Conservation (phyloP, 2,797 vertebrate species). For the Tapirus indicus region DNA sequence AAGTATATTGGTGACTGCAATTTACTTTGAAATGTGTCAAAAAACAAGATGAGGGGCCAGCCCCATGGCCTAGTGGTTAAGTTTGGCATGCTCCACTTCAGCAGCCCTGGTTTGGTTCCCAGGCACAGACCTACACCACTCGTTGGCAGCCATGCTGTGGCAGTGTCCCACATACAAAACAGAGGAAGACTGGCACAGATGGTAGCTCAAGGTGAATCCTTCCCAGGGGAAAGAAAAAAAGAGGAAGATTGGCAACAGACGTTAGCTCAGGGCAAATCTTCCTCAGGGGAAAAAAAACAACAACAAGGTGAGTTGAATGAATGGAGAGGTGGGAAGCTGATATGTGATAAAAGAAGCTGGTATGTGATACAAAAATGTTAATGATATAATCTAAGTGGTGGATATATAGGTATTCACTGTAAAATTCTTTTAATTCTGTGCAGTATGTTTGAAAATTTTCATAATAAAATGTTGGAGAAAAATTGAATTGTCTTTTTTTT, state of each 20-base stretch:
- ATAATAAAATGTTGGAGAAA: neutral
- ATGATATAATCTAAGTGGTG: neutral
- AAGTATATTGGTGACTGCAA: neutral
- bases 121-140: too few species aligned
- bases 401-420: neutral
- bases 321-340: neutral
- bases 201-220: too few species aligned
- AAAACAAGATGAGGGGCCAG: neutral
- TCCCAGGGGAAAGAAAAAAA: neutral
- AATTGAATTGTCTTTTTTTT: neutral
- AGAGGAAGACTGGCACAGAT: too few species aligned
- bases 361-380: neutral
- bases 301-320: neutral
- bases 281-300: neutral
- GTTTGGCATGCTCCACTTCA: too few species aligned
- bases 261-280: too few species aligned
- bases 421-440: constrained; percentile 44
- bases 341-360: neutral
- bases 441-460: constrained; percentile 32
- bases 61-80: too few species aligned
- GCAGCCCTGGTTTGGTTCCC: too few species aligned
- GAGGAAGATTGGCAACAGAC: too few species aligned
- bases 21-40: constrained; percentile 20
- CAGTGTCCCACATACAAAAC: too few species aligned
- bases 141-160: too few species aligned